These are phyloP conservation scores for Lagocephalus sceleratus DNA, from an alignment of 2,797 vertebrate species.

Conservation along the genomic window DNA sequence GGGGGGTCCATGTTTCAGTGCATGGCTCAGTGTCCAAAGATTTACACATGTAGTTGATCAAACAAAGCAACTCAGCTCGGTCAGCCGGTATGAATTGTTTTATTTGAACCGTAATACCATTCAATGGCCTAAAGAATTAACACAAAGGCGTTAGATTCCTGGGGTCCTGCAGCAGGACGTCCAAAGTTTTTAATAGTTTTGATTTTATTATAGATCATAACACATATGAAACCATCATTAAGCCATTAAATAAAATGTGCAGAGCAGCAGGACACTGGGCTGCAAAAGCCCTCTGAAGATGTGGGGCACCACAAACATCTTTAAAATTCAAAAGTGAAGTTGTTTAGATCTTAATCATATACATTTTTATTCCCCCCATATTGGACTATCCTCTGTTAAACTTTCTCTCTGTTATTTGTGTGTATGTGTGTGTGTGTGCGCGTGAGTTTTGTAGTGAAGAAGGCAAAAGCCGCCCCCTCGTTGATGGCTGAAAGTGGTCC, in stretches of 20 bases:
- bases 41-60: constrained; percentile 14
- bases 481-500: constrained; percentile 99
- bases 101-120: constrained; percentile 21
- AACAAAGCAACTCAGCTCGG: constrained; percentile 15
- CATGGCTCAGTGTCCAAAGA: constrained; percentile 26
- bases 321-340: constrained; percentile 41
- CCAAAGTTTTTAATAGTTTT: neutral
- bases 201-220: neutral
- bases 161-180: constrained; percentile 27
- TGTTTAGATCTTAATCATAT: constrained; percentile 60
- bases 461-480: constrained; percentile 98
- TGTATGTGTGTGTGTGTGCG: constrained; percentile 89
- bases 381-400: constrained; percentile 88
- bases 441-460: constrained; percentile 99
- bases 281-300: too few relatives aligned
- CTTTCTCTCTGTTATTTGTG: constrained; percentile 99
- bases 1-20: constrained; percentile 38
- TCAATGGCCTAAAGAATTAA: constrained; percentile 22
- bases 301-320: constrained; percentile 24
- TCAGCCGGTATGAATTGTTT: constrained; percentile 17
- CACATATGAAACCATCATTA: neutral
- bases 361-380: constrained; percentile 66
- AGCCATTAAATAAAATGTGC: constrained; percentile 10
- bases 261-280: too few relatives aligned
- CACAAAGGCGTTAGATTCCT: constrained; percentile 28